phyloP scores from a whole-genome alignment of 2,797 vertebrate genomes.

The Phyllotis vaccarum region DNA sequence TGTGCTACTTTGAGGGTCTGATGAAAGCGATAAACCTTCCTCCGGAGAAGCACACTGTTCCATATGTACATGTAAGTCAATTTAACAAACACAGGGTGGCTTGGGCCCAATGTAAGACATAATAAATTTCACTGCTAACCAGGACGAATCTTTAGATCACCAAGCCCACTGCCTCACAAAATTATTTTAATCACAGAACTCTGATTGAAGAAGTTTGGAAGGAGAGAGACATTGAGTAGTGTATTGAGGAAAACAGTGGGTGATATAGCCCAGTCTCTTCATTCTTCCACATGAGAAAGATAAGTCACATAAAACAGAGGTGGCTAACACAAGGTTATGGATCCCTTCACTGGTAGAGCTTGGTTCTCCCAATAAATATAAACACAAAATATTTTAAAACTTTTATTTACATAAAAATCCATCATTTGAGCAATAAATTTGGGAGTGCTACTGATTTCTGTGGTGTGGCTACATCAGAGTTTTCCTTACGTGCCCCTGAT shows the following conservation, averaged over 20 bases:
- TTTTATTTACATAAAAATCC: background rate
- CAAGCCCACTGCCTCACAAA: constrained; percentile 23
- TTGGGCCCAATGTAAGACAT: background rate
- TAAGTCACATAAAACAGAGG: background rate
- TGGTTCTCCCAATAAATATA: constrained; percentile 14
- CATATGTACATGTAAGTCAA: background rate
- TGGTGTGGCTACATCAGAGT: background rate
- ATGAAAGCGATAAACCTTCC: background rate
- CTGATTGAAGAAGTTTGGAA: background rate
- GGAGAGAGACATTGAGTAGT: background rate
- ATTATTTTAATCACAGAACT: background rate
- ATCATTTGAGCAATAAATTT: background rate
- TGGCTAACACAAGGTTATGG: background rate
- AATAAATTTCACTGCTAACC: background rate
- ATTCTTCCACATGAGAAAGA: background rate
- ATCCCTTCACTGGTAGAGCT: background rate
- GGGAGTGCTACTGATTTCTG: background rate
- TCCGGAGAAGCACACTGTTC: background rate
- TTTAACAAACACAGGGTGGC: background rate
- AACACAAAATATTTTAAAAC: background rate
- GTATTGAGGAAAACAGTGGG: background rate
- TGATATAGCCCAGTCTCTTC: background rate
- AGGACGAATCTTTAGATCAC: background rate
- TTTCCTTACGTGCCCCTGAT: constrained; percentile 9
- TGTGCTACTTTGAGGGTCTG: background rate